phyloP scores from a whole-genome alignment of 1,140 invertebrate species.

The Aplysia californica region DNA sequence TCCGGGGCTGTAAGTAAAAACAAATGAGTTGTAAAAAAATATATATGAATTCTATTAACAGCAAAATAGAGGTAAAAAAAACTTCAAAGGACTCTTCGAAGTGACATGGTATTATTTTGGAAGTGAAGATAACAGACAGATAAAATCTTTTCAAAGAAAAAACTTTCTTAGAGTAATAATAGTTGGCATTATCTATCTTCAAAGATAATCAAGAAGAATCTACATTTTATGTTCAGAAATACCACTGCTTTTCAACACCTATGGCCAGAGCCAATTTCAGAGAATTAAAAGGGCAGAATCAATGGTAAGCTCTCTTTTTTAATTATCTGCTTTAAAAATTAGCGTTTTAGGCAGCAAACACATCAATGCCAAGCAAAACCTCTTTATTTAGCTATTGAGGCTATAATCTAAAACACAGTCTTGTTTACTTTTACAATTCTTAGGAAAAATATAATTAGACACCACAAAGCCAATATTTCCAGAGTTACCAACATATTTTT shows the following conservation, averaged over 20 bases:
- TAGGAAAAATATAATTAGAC: background rate
- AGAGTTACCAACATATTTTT: background rate
- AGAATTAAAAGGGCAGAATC: no score
- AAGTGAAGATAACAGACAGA: background rate
- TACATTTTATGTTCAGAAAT: no score
- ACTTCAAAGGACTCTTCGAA: background rate
- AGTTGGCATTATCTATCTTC: no score
- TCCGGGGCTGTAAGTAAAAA: slow-evolving; percentile 36
- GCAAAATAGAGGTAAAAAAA: background rate
- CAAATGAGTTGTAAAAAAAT: background rate
- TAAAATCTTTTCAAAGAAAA: background rate
- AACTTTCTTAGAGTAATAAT: no score
- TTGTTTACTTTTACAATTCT: background rate
- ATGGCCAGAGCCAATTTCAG: no score
- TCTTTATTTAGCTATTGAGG: no score
- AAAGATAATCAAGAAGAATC: no score
- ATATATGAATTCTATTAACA: background rate
- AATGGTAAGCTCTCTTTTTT: no score
- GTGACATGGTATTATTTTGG: background rate
- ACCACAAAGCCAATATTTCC: background rate
- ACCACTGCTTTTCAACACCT: no score
- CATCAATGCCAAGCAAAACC: no score
- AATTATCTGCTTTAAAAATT: no score
- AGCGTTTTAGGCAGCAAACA: no score
- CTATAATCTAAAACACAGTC: background rate